Percentiles rank a stretch among this genome's conserved stretches.
Conservation (phyloP, 2,797 vertebrate genomes). For the Alectoris magna region DNA sequence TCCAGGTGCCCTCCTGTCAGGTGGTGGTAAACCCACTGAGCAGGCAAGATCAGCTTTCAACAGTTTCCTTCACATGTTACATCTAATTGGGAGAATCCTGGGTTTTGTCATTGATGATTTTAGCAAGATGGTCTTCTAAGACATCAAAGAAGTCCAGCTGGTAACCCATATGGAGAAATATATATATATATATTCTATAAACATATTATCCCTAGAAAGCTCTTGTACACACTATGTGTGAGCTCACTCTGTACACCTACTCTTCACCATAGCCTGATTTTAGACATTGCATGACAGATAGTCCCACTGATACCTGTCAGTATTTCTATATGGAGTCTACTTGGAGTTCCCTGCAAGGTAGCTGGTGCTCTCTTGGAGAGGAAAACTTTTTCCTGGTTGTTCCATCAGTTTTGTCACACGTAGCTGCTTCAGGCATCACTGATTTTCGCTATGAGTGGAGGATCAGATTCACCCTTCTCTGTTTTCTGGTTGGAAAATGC, state of each 20-base stretch:
- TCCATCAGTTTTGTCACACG: background rate
- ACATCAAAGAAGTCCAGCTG: conserved; percentile 57
- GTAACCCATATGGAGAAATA: conserved; percentile 61
- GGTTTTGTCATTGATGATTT: conserved; percentile 42
- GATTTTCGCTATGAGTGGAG: background rate
- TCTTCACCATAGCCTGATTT: conserved; percentile 41
- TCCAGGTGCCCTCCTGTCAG: background rate
- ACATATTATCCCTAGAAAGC: conserved; percentile 59
- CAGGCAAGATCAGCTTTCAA: background rate
- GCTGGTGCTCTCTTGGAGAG: background rate
- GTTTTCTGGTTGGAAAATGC: background rate
- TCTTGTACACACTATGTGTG: conserved; percentile 10
- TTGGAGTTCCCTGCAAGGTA: background rate
- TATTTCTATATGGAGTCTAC: background rate
- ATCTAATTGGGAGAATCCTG: conserved; percentile 24
- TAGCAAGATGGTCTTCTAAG: conserved; percentile 56
- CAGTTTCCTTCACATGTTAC: background rate
- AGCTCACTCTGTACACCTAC: conserved; percentile 44
- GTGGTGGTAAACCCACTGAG: background rate
- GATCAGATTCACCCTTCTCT: background rate
- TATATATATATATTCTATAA: conserved; percentile 58
- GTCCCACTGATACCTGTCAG: conserved; percentile 13
- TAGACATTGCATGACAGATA: conserved; percentile 35
- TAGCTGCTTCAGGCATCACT: background rate
- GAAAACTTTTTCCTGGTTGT: background rate